Conservation (phyloP, 2,113 vertebrate species). For the Melanerpes formicivorus region DNA sequence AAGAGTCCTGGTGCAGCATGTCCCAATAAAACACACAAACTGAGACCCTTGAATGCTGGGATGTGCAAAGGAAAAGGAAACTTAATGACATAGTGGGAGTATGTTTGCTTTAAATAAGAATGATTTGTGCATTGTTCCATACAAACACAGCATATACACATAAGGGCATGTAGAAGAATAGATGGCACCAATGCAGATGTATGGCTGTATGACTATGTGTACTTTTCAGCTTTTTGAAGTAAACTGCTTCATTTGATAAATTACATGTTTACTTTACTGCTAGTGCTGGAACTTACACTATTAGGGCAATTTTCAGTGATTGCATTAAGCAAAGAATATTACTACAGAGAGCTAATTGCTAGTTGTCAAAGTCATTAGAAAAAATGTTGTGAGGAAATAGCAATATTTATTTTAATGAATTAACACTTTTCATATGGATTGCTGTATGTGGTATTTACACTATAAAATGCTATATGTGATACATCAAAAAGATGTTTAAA, state of each 20-base stretch:
- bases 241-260: slow-evolving; percentile 66
- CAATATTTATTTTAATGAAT: slow-evolving; percentile 61
- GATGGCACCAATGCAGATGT: neutral
- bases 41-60: neutral
- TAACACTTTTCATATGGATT: slow-evolving; percentile 36
- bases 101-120: slow-evolving; percentile 55
- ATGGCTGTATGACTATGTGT: neutral
- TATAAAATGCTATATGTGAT: slow-evolving; percentile 48
- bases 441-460: slow-evolving; percentile 56
- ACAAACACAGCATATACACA: neutral
- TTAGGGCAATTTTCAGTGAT: slow-evolving; percentile 59
- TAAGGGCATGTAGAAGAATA: neutral
- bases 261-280: slow-evolving; percentile 53
- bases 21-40: neutral
- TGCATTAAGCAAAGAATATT: slow-evolving; percentile 59
- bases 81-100: slow-evolving; percentile 11
- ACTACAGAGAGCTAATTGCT: slow-evolving; percentile 63
- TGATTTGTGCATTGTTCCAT: slow-evolving; percentile 14
- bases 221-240: slow-evolving; percentile 28
- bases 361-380: slow-evolving; percentile 41
- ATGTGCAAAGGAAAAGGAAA: neutral
- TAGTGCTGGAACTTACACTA: slow-evolving; percentile 49
- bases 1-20: neutral
- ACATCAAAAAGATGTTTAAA: slow-evolving; percentile 74
- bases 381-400: slow-evolving; percentile 34